Evolutionary conservation across 2,113 vertebrate genomes (phyloP), one percentile per base, ranked within the genome.

Genomic region (Onychostoma macrolepis): DNA sequence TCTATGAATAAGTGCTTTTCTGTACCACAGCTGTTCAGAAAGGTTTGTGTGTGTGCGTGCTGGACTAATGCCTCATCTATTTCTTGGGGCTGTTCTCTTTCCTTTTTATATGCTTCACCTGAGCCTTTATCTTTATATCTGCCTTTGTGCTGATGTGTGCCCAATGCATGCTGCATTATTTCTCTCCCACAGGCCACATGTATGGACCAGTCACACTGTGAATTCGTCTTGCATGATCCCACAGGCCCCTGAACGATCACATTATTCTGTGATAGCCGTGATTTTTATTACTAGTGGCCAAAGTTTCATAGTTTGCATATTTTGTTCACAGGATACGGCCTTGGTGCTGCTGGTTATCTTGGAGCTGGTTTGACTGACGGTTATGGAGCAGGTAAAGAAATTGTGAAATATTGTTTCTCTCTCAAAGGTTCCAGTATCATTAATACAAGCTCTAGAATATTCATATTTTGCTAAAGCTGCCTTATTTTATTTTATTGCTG

Each of bases 301-400:
- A 1, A 65, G 48, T 89, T 78, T 72, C 28, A 61, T 72, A 81
- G 36, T 86, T 6, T 5, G 9, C 53, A 72, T 86, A 69, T 13
- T 85, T 87, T 83, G 89, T 90, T 28, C 41, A 19, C 91, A 95
- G 95, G 95, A 72, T 94, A 93, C 21, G 4, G 82, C 0, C 90
- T 86, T 6, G 93, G 92, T 80, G 82, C 90, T 3, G 93, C 93
- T 21, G 90, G 91, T 85, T 95, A 94, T 82, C 89, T 88, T 50
- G 94, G 94, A 86, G 88, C 91, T 1, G 86, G 65, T 6, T 87
- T 91, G 65, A 87, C 89, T 1, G 4, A 89, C 4, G 92, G 92
- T 41, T 95, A 94, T 3, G 94, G 94, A 80, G 45, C n/a, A 26
- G 89, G 89, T 90, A 69, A 69, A 48, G 9, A 72, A 43, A 50